Base-by-base conservation (phyloP, 2,113 vertebrate species). In the Megalops atlanticus region DNA sequence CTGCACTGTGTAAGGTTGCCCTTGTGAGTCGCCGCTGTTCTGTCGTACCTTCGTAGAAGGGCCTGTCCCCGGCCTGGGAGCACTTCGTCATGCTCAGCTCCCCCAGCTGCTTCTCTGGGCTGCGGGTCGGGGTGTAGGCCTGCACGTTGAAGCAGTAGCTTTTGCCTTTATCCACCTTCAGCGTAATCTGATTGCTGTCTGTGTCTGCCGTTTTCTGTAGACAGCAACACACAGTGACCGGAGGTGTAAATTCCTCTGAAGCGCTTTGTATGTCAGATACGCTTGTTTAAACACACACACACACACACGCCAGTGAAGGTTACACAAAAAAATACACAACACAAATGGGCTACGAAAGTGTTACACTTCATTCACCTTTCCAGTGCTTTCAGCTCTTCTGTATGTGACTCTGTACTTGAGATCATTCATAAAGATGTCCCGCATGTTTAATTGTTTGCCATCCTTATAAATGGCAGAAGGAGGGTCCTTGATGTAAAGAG, bases 61-160 rank as follows among this genome's bases (percentile, higher is more conserved):
- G 78, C 16, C 15, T 15, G 72, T 64, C 0, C 0, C 64, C 35
- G 0, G 54, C 47, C 0, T 52, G 3, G 7, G 93, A 89, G 81
- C 97, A 99, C 77, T 86, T 45, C 3, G 86, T 74, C 0, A 0
- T 0, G 81, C 97, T 98, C 69, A 85, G 58, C 73, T 92, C 89
- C 21, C 96, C 95, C 11, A 78, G 83, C 15, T 92, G 93, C 68
- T 95, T 94, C 5, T n/a, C 27, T 1, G 0, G 21, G 5, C 0
- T 68, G 41, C 95, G 94, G 58, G 90, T 93, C 0, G 85, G 84
- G 77, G 98, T 84, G 73, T 33, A 76, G 45, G 91, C 96, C 82
- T 96, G 95, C 0, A 97, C 79, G 2, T 10, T 90, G 88, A 98
- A 97, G 87, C 98, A 99, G 83, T 99, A 98, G 84, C 88, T 95